Evolutionary conservation across 92 coral and sea anemone species (phyloP), one percentile per base, ranked within the genome.

Genomic region (Pocillopora grandis): DNA sequence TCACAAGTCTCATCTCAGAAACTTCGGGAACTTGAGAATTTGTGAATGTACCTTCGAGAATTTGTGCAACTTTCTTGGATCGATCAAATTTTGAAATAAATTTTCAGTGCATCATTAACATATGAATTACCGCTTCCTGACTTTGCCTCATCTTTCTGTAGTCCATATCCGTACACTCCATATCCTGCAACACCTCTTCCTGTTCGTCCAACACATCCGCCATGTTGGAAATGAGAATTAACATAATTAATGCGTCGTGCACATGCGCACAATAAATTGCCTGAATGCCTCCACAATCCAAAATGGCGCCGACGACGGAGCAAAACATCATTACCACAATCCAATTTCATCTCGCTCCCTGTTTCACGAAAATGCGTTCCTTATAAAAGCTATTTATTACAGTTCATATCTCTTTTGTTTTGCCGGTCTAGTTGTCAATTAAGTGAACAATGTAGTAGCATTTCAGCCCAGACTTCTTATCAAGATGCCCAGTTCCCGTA

Each of bases 401-500:
- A 88, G 75, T 83, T 79, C 77, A 87, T 85, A 87, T 72, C 62
- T 90, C 87, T 88, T 80, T 84, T 90, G 87, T 75, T 92, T 91
- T 80, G 77, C 92, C 80, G 60, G 84, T 81, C 33, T 87, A 89
- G 84, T 87, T 94, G 88, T 78, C 77, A 83, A 67, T 87, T 85
- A 90, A 89, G 87, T 85, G 91, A 84, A 83, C 66, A 77, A 91
- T 92, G 92, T 90, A 87, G 89, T 66, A 81, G 86, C 83, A 89
- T 87, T 88, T 89, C 85, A 81, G 90, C 89, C 88, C 86, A 81
- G 77, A 88, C 60, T 88, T 67, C 71, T 74, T 80, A 87, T 81
- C 92, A 90, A 89, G 95, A 96, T 96, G 99, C 96, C 99, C 91
- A 96, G 97, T 86, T 92, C 96, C 84, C 98, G 95, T 59, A 92